These are phyloP conservation scores for Neodiprion virginianus DNA, from an alignment of 1,140 invertebrate species.

Conservation along the genomic window DNA sequence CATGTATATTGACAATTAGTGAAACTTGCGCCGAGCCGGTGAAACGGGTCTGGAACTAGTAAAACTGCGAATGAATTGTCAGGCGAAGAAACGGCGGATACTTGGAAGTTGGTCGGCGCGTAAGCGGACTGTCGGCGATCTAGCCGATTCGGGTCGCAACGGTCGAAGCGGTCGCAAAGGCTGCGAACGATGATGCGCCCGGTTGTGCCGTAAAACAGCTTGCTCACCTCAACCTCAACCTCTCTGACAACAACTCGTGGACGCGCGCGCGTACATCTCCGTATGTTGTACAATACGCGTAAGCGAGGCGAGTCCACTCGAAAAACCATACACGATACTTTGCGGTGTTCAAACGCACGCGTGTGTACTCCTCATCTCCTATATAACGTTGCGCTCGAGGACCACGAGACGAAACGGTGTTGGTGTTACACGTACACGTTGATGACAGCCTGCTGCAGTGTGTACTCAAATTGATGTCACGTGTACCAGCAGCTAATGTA, in stretches of 20 bases:
- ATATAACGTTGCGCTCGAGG: not conserved
- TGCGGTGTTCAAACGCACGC: conserved; percentile 1
- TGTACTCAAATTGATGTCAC: no score
- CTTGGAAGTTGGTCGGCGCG: conserved; percentile 42
- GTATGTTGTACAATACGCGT: conserved; percentile 13
- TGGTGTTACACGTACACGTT: no score
- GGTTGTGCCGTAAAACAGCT: conserved; percentile 22
- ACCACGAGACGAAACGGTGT: not conserved
- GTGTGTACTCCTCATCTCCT: not conserved
- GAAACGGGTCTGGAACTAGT: conserved; percentile 40
- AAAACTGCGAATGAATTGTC: conserved; percentile 27
- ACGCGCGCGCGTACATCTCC: conserved; percentile 8
- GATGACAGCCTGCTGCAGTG: no score
- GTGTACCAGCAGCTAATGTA: no score
- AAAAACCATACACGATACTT: conserved; percentile 8
- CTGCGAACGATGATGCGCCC: not conserved
- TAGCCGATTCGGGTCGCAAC: conserved; percentile 1
- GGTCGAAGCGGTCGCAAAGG: no score
- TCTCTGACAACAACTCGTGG: conserved; percentile 25
- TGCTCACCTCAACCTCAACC: conserved; percentile 26
- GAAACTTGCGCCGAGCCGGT: conserved; percentile 24
- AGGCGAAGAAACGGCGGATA: conserved; percentile 48
- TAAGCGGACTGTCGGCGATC: not conserved
- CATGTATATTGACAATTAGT: no score
- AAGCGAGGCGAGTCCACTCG: conserved; percentile 7